Evolutionary conservation across 2,888 invertebrate species (phyloP).

Genomic region (Halictus quadricinctus): DNA sequence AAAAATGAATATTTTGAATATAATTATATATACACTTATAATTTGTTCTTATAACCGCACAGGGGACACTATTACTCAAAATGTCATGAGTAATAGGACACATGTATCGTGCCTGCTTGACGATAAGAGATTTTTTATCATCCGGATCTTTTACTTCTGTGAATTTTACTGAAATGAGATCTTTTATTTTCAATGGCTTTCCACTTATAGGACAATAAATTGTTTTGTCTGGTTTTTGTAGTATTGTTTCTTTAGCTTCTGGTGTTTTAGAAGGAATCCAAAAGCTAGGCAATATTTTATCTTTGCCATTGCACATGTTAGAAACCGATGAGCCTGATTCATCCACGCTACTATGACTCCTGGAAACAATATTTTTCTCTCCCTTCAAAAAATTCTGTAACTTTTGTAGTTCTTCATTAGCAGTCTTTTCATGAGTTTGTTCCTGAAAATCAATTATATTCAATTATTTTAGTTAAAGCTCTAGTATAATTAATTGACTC

Average conservation of each 20-base stretch:
- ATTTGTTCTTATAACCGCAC: slow-evolving; percentile 95
- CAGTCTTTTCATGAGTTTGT: slow-evolving; percentile 87
- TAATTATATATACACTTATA: slow-evolving; percentile 82
- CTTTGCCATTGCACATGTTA: slow-evolving; percentile 90
- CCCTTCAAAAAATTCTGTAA: slow-evolving; percentile 91
- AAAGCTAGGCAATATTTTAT: slow-evolving; percentile 95
- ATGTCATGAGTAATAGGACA: slow-evolving; percentile 99
- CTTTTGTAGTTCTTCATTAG: slow-evolving; percentile 89
- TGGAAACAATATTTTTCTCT: slow-evolving; percentile 89
- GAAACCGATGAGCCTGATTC: slow-evolving; percentile 85
- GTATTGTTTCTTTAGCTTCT: slow-evolving; percentile 87
- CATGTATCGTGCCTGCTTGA: slow-evolving; percentile 96
- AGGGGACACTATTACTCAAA: slow-evolving; percentile 96
- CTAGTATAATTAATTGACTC: not conserved
- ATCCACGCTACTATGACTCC: slow-evolving; percentile 47
- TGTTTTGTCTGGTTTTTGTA: slow-evolving; percentile 90
- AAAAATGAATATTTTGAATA: not conserved
- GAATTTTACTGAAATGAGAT: slow-evolving; percentile 96
- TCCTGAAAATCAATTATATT: slow-evolving; percentile 75
- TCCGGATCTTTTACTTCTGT: slow-evolving; percentile 94
- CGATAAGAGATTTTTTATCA: slow-evolving; percentile 92
- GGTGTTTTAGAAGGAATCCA: slow-evolving; percentile 98
- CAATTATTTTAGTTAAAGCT: not conserved
- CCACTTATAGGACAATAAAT: slow-evolving; percentile 94
- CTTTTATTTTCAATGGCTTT: slow-evolving; percentile 93